A percentile compares a stretch with the other conserved stretches of the same genome.
phyloP scores from a whole-genome alignment of 2,113 vertebrate species.

The Dascyllus trimaculatus region DNA sequence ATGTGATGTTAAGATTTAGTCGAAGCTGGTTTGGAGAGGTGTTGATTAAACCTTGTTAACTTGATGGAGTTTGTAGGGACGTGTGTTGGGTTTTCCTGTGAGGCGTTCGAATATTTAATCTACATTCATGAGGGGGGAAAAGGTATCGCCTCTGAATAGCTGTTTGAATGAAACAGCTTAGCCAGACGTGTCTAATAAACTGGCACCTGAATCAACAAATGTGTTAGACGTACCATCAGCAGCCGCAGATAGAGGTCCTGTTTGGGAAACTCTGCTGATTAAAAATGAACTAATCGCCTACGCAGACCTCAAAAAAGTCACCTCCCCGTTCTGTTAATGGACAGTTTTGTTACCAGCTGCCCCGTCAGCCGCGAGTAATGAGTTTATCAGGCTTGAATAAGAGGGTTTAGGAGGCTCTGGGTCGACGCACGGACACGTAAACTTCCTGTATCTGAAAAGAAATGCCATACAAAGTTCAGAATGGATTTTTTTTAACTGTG shows the following conservation, averaged over 20 bases:
- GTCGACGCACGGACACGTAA: background rate
- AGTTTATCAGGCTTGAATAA: constrained; percentile 62
- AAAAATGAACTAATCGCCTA: constrained; percentile 10
- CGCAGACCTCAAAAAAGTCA: background rate
- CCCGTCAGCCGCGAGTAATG: constrained; percentile 59
- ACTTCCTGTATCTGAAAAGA: constrained; percentile 33
- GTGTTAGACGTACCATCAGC: background rate
- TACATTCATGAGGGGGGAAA: too few relatives aligned
- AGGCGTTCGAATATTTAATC: background rate
- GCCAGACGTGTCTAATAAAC: too few relatives aligned
- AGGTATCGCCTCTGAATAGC: too few relatives aligned
- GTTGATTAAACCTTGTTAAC: too few relatives aligned
- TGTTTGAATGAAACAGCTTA: background rate
- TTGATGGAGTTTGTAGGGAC: background rate
- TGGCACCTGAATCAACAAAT: too few relatives aligned
- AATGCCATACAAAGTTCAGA: background rate
- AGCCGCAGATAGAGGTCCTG: background rate
- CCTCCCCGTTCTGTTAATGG: constrained; percentile 1
- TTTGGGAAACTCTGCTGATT: constrained; percentile 17
- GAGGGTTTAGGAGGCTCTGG: constrained; percentile 35
- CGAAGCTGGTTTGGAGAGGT: too few relatives aligned
- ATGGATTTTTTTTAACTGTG: background rate
- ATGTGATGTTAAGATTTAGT: too few relatives aligned
- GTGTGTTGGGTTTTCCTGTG: background rate
- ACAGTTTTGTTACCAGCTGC: constrained; percentile 22